Evolutionary conservation across 2,113 vertebrate species (phyloP), one percentile per base, ranked within the genome.

Genomic region (Charina bottae): DNA sequence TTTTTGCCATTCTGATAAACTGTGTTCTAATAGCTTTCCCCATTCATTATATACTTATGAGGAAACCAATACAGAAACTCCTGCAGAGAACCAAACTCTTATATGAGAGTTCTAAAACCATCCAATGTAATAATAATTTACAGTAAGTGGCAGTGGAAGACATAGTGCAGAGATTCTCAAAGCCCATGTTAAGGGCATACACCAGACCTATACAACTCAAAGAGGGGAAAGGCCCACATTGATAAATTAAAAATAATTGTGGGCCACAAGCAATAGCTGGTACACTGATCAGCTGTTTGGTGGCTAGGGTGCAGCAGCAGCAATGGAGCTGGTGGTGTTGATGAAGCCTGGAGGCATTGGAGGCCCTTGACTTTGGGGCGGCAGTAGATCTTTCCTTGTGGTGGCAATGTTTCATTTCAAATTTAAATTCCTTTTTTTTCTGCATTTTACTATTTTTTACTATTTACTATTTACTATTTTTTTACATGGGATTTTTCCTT

Each of bases 1-100:
- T n/a, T n/a, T 28, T 92, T 96, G 92, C 93, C 95, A 95, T 92
- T 55, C 87, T 90, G 12, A 5, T 91, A 93, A 89, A 91, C 88
- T 58, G 37, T 90, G 87, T 93, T 95, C 93, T 55, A 94, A 83
- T 89, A 93, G 55, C 94, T 95, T 93, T 26, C 56, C 88, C 46
- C 11, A 87, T 83, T 93, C 94, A 28, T 24, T 89, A 24, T 60
- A 24, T 33, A 62, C 21, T 62, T 37, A 55, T 24, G 89, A 96
- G 93, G 2, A 1, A 78, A 26, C 72, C 91, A 72, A 85, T 55
- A 90, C 89, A 7, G 4, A 89, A 89, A 0, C 49, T 42, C 85
- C 92, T 87, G 85, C 83, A 89, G 92, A 95, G 87, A 87, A 93
- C 33, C 92, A 78, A 83, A 95, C 58, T 93, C 88, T 93, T 93